Evolutionary conservation across 2,797 vertebrate genomes (phyloP).

Genomic region (Pogonophryne albipinna): DNA sequence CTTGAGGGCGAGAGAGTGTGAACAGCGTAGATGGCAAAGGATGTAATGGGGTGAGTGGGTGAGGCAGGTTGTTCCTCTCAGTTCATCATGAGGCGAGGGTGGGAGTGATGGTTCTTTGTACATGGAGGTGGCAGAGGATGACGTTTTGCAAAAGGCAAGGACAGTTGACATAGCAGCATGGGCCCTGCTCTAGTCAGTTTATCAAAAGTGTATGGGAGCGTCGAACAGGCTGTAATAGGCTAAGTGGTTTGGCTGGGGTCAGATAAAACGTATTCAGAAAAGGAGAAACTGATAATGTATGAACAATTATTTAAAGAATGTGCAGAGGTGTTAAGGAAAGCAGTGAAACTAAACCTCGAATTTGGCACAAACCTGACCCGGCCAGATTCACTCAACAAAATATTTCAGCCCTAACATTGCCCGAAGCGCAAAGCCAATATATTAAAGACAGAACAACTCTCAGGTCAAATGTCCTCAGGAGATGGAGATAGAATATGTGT

Average conservation of each 20-base stretch:
- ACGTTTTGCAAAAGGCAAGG: slow-evolving; percentile 31
- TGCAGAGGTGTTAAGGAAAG: neutral
- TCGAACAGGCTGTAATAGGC: slow-evolving; percentile 29
- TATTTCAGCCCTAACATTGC: neutral
- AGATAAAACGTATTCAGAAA: slow-evolving; percentile 19
- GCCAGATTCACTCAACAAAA: neutral
- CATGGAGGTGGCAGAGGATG: slow-evolving; percentile 40
- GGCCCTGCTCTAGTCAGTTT: slow-evolving; percentile 50
- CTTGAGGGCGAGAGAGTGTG: slow-evolving; percentile 38
- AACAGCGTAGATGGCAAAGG: slow-evolving; percentile 46
- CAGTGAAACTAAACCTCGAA: neutral
- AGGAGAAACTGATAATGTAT: neutral
- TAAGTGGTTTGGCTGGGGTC: slow-evolving; percentile 39
- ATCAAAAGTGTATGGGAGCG: slow-evolving; percentile 30
- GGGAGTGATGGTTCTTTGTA: slow-evolving; percentile 31
- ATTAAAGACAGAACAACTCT: neutral
- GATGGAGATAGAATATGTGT: neutral
- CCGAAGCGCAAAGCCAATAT: neutral
- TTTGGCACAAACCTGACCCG: neutral
- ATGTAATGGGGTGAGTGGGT: slow-evolving; percentile 67
- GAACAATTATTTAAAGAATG: neutral
- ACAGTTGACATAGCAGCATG: slow-evolving; percentile 56
- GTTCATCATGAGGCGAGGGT: slow-evolving; percentile 50
- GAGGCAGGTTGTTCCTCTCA: slow-evolving; percentile 55
- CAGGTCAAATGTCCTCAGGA: slow-evolving; percentile 1